Percentiles rank a stretch among this genome's conserved stretches.
Evolutionary conservation across 2,113 vertebrate genomes (phyloP).

Genomic region (Micromys minutus): DNA sequence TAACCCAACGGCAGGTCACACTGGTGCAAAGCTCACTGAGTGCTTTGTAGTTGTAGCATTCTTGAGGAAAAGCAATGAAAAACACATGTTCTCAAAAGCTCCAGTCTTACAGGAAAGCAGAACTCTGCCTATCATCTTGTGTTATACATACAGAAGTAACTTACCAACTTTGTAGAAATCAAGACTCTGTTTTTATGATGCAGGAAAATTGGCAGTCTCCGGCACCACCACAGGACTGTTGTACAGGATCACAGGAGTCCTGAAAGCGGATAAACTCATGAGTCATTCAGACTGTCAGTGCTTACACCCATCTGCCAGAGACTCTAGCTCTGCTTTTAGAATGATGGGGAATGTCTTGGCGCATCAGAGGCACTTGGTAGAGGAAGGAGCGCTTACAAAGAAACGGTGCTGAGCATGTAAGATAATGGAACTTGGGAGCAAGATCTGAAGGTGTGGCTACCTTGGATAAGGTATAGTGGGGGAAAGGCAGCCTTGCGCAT

Average conservation of each 20-base stretch:
- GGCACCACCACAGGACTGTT: not conserved
- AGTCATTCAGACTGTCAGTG: slow-evolving; percentile 58
- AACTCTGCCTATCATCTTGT: slow-evolving; percentile 24
- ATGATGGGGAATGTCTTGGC: not conserved
- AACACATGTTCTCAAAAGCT: slow-evolving; percentile 8
- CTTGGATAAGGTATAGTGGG: not conserved
- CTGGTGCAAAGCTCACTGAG: not conserved
- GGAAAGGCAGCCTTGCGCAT: slow-evolving; percentile 41
- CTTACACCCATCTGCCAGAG: not conserved
- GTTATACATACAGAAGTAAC: not conserved
- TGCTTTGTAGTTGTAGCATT: slow-evolving; percentile 16
- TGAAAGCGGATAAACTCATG: not conserved
- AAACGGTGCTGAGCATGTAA: not conserved
- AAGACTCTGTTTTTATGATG: slow-evolving; percentile 57
- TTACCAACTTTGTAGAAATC: slow-evolving; percentile 32
- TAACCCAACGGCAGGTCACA: not conserved
- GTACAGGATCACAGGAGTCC: not conserved
- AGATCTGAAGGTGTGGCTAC: not conserved
- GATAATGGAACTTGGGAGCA: not conserved
- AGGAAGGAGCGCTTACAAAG: slow-evolving; percentile 52
- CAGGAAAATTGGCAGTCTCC: slow-evolving; percentile 25
- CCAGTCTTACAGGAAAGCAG: not conserved
- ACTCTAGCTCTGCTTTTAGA: slow-evolving; percentile 26
- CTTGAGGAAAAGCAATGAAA: slow-evolving; percentile 59
- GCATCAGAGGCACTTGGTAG: not conserved